A percentile compares a stretch with the other conserved stretches of the same genome.
These are phyloP conservation scores for Andrena flavipes DNA, from an alignment of 2,888 invertebrate species.

Conservation along the genomic window DNA sequence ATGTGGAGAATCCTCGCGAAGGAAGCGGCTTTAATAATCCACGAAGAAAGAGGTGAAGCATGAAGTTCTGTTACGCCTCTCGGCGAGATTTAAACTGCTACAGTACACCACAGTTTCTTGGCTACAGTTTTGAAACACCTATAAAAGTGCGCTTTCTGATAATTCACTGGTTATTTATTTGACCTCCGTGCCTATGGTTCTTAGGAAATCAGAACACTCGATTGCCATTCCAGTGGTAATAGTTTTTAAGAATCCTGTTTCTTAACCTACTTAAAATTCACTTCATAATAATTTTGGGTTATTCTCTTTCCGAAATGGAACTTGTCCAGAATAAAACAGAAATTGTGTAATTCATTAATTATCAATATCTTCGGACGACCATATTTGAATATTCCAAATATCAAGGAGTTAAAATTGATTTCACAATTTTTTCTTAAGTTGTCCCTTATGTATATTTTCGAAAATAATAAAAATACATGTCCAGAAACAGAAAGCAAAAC, in stretches of 20 bases:
- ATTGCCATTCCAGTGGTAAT: not conserved
- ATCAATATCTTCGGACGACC: too few species aligned
- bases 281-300: not conserved
- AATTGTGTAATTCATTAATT: too few species aligned
- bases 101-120: conserved; percentile 31
- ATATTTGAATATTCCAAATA: too few species aligned
- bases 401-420: too few species aligned
- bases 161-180: conserved; percentile 60
- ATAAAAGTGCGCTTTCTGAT: conserved; percentile 56
- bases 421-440: too few species aligned
- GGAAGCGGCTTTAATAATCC: conserved; percentile 59
- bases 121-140: conserved; percentile 57
- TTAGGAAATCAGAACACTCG: not conserved
- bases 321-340: too few species aligned
- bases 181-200: conserved; percentile 5
- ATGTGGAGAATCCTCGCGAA: conserved; percentile 28
- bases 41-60: conserved; percentile 43
- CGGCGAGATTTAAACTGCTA: conserved; percentile 60
- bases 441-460: too few species aligned
- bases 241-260: conserved; percentile 14
- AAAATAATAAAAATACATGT: too few species aligned
- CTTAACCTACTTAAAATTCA: not conserved
- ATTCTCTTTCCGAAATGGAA: too few species aligned
- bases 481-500: not conserved
- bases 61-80: conserved; percentile 54